Base-by-base conservation (phyloP, 2,797 vertebrate species). In the Telmatherina bonti region DNA sequence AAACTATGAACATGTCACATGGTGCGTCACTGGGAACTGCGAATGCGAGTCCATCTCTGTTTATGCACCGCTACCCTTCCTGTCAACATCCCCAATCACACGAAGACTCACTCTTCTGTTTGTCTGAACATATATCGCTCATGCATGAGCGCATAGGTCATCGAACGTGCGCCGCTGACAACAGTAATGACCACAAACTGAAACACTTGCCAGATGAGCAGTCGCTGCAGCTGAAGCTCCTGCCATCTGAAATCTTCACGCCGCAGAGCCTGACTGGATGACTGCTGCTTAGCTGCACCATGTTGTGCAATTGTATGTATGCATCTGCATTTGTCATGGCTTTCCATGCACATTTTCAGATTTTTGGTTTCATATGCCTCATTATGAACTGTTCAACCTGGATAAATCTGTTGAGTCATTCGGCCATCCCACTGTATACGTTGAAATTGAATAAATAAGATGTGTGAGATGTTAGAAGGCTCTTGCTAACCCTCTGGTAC, bases 341-440 rank as follows among this genome's bases (percentile, higher is more conserved):
- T 51, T 2, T 12, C 49, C 24, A 51, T 4, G n/a, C 43, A 47
- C 9, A 4, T 12, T 11, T 51, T 51, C 22, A 26, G 22, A 24
- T 26, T 51, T 51, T 24, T 26, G 2, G 20, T 51, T 51, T 51
- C 9, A 20, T 47, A n/a, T 47, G 18, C 20, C 3, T 26, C 3
- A 45, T 12, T 51, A 24, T 38, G 36, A 60, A 64, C 35, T 7
- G 7, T 69, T 51, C 7, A 22, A 53, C n/a, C 36, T 22, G 22
- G 45, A 55, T 38, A 36, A 22, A n/a, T 29, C 35, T 61, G 22
- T 72, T 38, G 38, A 15, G n/a, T 49, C 22, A 61, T 55, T 30
- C 49, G 0, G 33, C 41, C 47, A 18, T 38, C 5, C 35, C 20
- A 26, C 11, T 38, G n/a, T 36, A 27, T 27, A 68, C 33, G n/a